A percentile compares a stretch with the other conserved stretches of the same genome.
phyloP scores from a whole-genome alignment of 2,888 invertebrate genomes.

The Eupithecia subfuscata region DNA sequence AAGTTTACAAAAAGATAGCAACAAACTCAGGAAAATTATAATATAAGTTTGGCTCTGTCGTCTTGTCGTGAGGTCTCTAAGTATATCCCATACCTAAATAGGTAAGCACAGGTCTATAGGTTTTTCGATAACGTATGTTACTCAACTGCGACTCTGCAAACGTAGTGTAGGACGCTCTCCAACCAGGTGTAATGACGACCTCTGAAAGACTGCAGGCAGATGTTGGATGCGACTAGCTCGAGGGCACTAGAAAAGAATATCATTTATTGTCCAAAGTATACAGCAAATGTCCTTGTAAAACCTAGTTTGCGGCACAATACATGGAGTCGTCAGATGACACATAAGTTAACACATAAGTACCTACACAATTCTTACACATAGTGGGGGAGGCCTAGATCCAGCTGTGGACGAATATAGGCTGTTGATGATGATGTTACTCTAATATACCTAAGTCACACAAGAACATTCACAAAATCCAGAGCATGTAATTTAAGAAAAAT shows the following conservation, averaged over 20 bases:
- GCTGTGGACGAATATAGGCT: not conserved
- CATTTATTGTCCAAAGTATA: too few relatives aligned
- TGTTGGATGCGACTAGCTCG: not conserved
- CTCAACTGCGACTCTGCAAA: not conserved
- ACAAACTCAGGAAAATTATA: constrained; percentile 22
- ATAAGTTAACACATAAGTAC: too few relatives aligned
- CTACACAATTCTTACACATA: too few relatives aligned
- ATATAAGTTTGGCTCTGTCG: constrained; percentile 26
- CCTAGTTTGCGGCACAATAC: too few relatives aligned
- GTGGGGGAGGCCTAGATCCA: not conserved
- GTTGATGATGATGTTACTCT: not conserved
- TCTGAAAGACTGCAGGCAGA: not conserved
- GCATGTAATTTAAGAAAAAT: not conserved
- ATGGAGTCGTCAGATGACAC: too few relatives aligned
- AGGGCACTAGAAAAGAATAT: too few relatives aligned
- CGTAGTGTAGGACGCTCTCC: not conserved
- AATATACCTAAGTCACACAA: not conserved
- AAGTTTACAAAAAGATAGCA: constrained; percentile 20
- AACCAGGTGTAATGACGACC: not conserved
- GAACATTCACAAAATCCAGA: not conserved
- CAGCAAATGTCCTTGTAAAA: too few relatives aligned
- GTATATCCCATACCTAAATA: not conserved
- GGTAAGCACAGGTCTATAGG: not conserved
- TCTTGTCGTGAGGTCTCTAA: constrained; percentile 8
- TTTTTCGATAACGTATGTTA: not conserved